These are phyloP conservation scores for Lissonota sp. DNA, from an alignment of 2,888 invertebrate genomes.

Conservation along the genomic window DNA sequence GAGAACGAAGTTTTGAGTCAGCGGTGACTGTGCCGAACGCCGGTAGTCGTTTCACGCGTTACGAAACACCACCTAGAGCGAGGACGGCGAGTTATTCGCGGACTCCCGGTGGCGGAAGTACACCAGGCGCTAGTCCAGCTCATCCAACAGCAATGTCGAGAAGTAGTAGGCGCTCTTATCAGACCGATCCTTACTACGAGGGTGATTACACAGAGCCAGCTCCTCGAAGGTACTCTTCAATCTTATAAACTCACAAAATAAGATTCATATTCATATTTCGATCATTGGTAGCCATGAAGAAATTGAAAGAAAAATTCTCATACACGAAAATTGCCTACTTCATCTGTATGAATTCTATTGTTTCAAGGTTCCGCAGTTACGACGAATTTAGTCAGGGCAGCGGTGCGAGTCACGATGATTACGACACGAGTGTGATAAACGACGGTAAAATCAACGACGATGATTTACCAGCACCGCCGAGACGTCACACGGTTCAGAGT, in stretches of 20 bases:
- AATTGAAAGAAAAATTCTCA: too few relatives aligned
- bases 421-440: conserved; percentile 76
- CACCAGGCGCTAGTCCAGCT: conserved; percentile 83
- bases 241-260: too few relatives aligned
- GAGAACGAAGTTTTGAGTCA: conserved; percentile 82
- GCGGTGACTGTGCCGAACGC: conserved; percentile 81
- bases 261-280: too few relatives aligned
- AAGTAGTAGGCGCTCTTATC: conserved; percentile 81
- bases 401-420: conserved; percentile 88
- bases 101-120: conserved; percentile 82
- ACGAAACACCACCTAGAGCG: conserved; percentile 86
- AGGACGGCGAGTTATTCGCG: conserved; percentile 86
- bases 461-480: conserved; percentile 84
- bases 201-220: conserved; percentile 80
- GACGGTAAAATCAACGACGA: conserved; percentile 81
- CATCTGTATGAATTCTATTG: background rate
- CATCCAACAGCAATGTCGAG: conserved; percentile 86
- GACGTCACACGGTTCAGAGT: conserved; percentile 85
- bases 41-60: conserved; percentile 85
- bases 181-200: conserved; percentile 81
- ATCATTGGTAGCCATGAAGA: too few relatives aligned
- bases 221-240: conserved; percentile 68
- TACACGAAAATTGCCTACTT: too few relatives aligned
- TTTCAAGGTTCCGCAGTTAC: conserved; percentile 86
- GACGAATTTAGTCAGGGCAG: conserved; percentile 91